phyloP scores from a whole-genome alignment of 2,797 vertebrate species.

The Xenentodon cancila region DNA sequence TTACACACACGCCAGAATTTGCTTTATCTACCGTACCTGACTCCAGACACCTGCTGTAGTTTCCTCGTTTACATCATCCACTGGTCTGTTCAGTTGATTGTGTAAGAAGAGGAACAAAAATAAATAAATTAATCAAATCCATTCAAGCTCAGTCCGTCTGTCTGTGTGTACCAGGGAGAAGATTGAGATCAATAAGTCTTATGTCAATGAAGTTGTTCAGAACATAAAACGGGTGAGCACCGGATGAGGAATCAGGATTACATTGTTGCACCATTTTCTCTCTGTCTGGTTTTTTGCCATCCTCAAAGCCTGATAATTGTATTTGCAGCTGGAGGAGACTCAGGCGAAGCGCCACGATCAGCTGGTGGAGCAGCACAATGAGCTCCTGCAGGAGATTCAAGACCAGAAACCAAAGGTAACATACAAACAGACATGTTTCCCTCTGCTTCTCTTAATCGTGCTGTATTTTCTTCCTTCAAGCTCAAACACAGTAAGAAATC shows the following conservation, averaged over 20 bases:
- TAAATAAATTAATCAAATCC: slow-evolving; percentile 5
- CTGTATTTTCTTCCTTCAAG: too few species aligned
- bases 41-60: slow-evolving; percentile 5
- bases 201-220: slow-evolving; percentile 98
- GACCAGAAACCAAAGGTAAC: slow-evolving; percentile 93
- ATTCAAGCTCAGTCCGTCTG: slow-evolving; percentile 3
- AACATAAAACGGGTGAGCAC: slow-evolving; percentile 95
- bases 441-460: too few species aligned
- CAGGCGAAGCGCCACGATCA: slow-evolving; percentile 96
- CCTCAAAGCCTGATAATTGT: neutral
- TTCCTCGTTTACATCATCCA: neutral
- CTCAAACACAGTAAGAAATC: too few species aligned
- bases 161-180: slow-evolving; percentile 88
- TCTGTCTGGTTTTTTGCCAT: neutral
- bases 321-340: slow-evolving; percentile 91
- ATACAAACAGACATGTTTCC: neutral
- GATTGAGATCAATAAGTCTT: slow-evolving; percentile 97
- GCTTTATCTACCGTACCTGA: neutral
- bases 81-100: slow-evolving; percentile 3
- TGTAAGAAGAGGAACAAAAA: neutral
- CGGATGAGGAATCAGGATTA: slow-evolving; percentile 2
- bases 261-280: neutral
- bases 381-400: slow-evolving; percentile 93
- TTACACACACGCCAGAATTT: neutral
- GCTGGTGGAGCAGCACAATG: slow-evolving; percentile 92